A percentile compares a stretch with the other conserved stretches of the same genome.
Conservation (phyloP, 2,888 invertebrate species). For the Melanostoma mellinum region DNA sequence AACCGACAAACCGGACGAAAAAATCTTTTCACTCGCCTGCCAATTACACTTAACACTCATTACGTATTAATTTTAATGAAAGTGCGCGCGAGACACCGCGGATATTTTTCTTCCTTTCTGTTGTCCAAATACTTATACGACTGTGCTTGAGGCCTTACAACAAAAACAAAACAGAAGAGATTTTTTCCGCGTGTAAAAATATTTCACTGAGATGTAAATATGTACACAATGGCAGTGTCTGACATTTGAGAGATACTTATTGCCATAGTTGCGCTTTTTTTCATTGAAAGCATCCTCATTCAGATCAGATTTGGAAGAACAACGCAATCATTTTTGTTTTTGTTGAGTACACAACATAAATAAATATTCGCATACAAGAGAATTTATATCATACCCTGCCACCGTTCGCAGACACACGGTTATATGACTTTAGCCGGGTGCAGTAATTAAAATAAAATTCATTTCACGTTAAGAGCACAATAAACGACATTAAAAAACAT, state of each 20-base stretch:
- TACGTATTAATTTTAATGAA: too few relatives aligned
- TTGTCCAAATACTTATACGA: too few relatives aligned
- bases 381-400: background rate
- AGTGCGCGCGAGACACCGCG: too few relatives aligned
- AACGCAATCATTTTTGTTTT: background rate
- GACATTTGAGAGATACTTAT: slow-evolving; percentile 30
- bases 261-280: slow-evolving; percentile 15
- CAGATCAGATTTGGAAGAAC: too few relatives aligned
- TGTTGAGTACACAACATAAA: background rate
- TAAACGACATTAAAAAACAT: slow-evolving; percentile 40
- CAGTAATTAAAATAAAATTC: slow-evolving; percentile 43
- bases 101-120: too few relatives aligned
- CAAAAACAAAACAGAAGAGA: too few relatives aligned
- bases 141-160: too few relatives aligned
- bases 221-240: background rate
- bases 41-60: too few relatives aligned
- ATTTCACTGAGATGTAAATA: slow-evolving; percentile 18
- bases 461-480: slow-evolving; percentile 33
- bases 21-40: too few relatives aligned
- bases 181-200: slow-evolving; percentile 21
- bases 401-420: background rate
- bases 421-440: background rate
- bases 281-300: background rate
- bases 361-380: background rate
- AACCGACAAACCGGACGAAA: too few relatives aligned